These are phyloP conservation scores for Drosophila bifasciata DNA, from an alignment of 1,140 invertebrate species.

Conservation along the genomic window DNA sequence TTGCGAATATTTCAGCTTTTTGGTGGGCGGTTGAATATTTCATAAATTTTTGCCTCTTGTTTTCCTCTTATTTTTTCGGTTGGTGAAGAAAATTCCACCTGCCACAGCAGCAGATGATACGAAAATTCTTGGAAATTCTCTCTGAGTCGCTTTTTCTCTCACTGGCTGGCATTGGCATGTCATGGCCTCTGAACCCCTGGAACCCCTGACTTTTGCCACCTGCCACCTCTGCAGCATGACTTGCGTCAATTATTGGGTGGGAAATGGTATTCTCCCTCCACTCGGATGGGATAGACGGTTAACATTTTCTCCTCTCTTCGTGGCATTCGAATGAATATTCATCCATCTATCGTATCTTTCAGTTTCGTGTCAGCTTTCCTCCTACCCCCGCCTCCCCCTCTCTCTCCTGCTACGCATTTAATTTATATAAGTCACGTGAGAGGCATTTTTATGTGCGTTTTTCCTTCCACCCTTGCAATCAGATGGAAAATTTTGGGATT, in stretches of 20 bases:
- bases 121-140: conserved; percentile 10
- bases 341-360: conserved; percentile 46
- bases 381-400: background rate
- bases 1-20: conserved; percentile 4
- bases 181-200: conserved; percentile 17
- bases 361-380: conserved; percentile 34
- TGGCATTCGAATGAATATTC: conserved; percentile 21
- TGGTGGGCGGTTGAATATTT: background rate
- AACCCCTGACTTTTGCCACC: background rate
- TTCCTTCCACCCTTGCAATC: conserved; percentile 30
- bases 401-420: conserved; percentile 47
- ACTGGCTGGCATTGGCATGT: conserved; percentile 41
- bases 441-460: conserved; percentile 57
- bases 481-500: conserved; percentile 37
- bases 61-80: conserved; percentile 14
- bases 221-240: conserved; percentile 44
- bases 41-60: conserved; percentile 20
- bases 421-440: conserved; percentile 76
- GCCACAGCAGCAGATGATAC: conserved; percentile 30
- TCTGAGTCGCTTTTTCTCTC: conserved; percentile 7
- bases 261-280: conserved; percentile 2
- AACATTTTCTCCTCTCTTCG: conserved; percentile 28
- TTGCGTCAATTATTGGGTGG: conserved; percentile 60
- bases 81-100: conserved; percentile 32
- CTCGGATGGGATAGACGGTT: conserved; percentile 25